Evolutionary conservation across 37 sponge, comb jelly and placozoan species (phyloP).

Genomic region (Spongia lamella): DNA sequence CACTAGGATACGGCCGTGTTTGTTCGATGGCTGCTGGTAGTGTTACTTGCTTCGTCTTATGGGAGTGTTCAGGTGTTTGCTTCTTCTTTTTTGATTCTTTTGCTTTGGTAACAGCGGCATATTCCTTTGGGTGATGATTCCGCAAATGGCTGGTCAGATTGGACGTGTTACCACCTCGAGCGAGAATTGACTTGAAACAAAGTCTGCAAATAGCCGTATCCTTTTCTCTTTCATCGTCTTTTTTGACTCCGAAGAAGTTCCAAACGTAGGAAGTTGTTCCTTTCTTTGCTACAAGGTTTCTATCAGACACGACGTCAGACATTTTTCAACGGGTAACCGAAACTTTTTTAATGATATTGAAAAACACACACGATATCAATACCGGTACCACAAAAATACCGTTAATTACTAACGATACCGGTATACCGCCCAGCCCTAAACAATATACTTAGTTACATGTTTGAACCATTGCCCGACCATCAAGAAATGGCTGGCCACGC

Average conservation of each 20-base stretch:
- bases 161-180: slow-evolving; percentile 27
- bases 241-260: not conserved
- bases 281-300: slow-evolving; percentile 9
- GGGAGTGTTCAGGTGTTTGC: too few relatives aligned
- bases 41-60: slow-evolving; percentile 9
- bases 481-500: too few relatives aligned
- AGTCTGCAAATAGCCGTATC: not conserved
- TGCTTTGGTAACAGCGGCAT: slow-evolving; percentile 12
- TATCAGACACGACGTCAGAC: too few relatives aligned
- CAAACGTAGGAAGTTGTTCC: slow-evolving; percentile 19
- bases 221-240: slow-evolving; percentile 6
- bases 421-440: slow-evolving; percentile 42
- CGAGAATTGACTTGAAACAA: slow-evolving; percentile 5
- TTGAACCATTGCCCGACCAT: too few relatives aligned
- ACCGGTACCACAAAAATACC: slow-evolving; percentile 10
- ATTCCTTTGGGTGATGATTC: slow-evolving; percentile 6
- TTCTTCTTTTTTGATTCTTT: slow-evolving; percentile 9
- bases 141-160: slow-evolving; percentile 18
- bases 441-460: too few relatives aligned
- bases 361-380: not conserved
- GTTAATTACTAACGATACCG: slow-evolving; percentile 5
- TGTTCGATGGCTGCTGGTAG: not conserved
- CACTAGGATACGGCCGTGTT: slow-evolving; percentile 2
- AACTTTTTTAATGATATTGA: not conserved
- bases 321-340: not conserved